A percentile compares a stretch with the other conserved stretches of the same genome.
Evolutionary conservation across 2,113 vertebrate species (phyloP).

Genomic region (Ageneiosus marmoratus): DNA sequence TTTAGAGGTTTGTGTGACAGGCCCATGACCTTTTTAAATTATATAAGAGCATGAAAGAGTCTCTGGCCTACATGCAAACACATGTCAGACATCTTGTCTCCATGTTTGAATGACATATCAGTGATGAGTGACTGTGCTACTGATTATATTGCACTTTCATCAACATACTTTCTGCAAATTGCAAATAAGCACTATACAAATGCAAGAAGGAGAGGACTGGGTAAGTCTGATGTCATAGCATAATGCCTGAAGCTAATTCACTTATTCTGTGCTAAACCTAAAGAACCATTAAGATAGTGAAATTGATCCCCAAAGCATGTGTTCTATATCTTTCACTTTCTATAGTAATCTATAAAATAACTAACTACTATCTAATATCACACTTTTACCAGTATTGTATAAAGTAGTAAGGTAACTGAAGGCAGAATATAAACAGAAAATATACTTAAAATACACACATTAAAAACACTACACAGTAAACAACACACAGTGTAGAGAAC

Average conservation of each 20-base stretch:
- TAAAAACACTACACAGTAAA: constrained; percentile 44
- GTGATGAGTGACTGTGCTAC: constrained; percentile 45
- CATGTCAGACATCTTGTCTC: constrained; percentile 45
- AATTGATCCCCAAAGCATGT: not conserved
- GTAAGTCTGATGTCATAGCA: constrained; percentile 25
- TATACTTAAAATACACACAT: constrained; percentile 21
- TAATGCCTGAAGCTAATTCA: not conserved
- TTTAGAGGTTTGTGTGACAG: constrained; percentile 49
- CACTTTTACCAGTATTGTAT: not conserved
- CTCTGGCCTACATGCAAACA: constrained; percentile 41
- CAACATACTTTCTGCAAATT: not conserved
- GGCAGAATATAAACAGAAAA: constrained; percentile 1
- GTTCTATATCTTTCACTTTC: not conserved
- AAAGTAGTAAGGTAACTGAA: not conserved
- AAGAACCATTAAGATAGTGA: constrained; percentile 1
- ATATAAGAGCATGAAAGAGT: constrained; percentile 34
- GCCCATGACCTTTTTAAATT: constrained; percentile 49
- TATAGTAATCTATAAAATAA: not conserved
- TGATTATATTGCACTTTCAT: constrained; percentile 35
- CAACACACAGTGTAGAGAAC: constrained; percentile 56
- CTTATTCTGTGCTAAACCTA: constrained; percentile 2
- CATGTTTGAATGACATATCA: constrained; percentile 38
- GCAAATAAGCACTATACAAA: constrained; percentile 18
- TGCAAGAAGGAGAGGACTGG: not conserved
- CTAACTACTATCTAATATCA: not conserved